phyloP scores from a whole-genome alignment of 2,797 vertebrate genomes.

The Sardinella longiceps region DNA sequence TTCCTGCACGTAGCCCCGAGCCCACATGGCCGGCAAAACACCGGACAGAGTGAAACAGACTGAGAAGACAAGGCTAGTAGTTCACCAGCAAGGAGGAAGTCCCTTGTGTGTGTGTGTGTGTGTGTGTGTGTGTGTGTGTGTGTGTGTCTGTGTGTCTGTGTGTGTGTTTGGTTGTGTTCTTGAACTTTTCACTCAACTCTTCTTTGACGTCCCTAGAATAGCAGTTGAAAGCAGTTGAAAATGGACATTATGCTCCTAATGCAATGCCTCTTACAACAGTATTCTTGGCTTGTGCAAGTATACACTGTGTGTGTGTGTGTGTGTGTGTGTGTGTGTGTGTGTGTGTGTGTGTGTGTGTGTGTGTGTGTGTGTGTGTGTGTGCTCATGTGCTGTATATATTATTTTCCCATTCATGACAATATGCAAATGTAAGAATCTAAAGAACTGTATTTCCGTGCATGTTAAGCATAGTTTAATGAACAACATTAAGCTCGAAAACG shows the following conservation, averaged over 20 bases:
- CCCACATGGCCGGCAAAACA: constrained; percentile 42
- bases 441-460: not conserved
- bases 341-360: not conserved
- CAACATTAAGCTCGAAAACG: too few relatives aligned
- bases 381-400: not conserved
- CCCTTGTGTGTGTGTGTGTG: too few relatives aligned
- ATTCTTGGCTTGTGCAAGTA: not conserved
- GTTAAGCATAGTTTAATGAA: too few relatives aligned
- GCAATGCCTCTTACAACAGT: too few relatives aligned
- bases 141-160: not conserved
- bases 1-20: constrained; percentile 60
- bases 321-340: not conserved
- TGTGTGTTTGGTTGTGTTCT: not conserved
- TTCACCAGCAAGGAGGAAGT: not conserved
- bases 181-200: not conserved
- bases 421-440: not conserved
- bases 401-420: not conserved
- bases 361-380: not conserved
- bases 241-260: too few relatives aligned
- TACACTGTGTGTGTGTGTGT: not conserved
- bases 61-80: not conserved
- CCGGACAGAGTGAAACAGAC: constrained; percentile 31
- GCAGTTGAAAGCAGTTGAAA: too few relatives aligned
- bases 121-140: too few relatives aligned
- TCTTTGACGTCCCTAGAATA: too few relatives aligned